Base-by-base conservation (phyloP, 2,113 vertebrate genomes). In the Mus musculus region DNA sequence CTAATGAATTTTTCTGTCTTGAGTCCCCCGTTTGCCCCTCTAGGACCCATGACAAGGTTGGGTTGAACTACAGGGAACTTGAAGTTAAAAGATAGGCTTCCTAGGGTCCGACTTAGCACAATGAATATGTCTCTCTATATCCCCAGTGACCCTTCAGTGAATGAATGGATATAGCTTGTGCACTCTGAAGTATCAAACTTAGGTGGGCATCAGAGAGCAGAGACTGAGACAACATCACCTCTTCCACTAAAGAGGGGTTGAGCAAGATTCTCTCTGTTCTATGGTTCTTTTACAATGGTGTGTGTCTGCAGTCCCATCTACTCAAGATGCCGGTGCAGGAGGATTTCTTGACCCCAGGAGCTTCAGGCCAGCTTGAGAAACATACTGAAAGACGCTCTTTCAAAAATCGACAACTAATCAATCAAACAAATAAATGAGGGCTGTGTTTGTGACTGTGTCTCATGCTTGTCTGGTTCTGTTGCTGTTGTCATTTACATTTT, bases 81-180 rank as follows among this genome's bases (percentile, higher is more conserved):
- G 16, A 71, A 39, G 69, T 33, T 20, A 10, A 17, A n/a, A 71
- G 39, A 24, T 0, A 4, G 5, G 28, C 49, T 61, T 26, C 0
- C 1, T 26, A 5, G n/a, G 30, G 52, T 71, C 69, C 1, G 54
- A 11, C 2, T 26, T 2, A 39, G 49, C 52, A 28, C 26, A 17
- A 9, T 7, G 36, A 63, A 3, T 7, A 0, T 3, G 1, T 5
- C 1, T 0, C 5, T 19, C 30, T 7, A 14, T 39, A 6, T 10
- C 77, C 11, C 49, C 14, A 0, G 33, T 0, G 24, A 28, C 42
- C 28, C 67, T 85, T 17, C 0, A 5, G 49, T 80, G 75, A 36
- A 56, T 12, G 42, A 26, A 19, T 0, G 20, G 0, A 20, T 8
- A 61, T 17, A 16, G 22, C 17, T 6, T 13, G 52, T 28, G 54